Evolutionary conservation across 2,888 invertebrate genomes (phyloP), one percentile per base, ranked within the genome.

Genomic region (Spisula subtruncata): DNA sequence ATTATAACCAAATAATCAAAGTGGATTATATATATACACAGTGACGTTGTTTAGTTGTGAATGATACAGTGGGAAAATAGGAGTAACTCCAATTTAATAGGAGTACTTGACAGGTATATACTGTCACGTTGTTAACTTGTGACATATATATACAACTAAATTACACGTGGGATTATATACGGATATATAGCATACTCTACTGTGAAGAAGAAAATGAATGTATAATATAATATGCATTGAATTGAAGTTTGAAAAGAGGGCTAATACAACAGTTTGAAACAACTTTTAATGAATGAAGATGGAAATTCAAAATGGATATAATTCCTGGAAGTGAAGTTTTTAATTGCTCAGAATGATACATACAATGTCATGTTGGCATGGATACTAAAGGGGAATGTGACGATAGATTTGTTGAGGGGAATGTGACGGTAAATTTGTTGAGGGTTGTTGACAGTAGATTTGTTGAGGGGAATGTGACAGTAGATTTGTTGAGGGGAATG

Each of bases 291-390:
- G n/a, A n/a, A 60, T 20, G 1, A 60, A 25, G n/a, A 25, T 25
- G 4, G 25, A 66, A 8, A 66, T 10, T 66, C 25, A n/a, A 25
- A 25, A n/a, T 25, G 25, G n/a, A 66, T 51, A 16, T 6, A 25
- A 25, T 4, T 66, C n/a, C 60, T 60, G 60, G 10, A 66, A 66
- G n/a, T 66, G 8, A 25, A 25, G 25, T 25, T 66, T 5, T 5
- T 66, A 66, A n/a, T 66, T 66, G 60, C 60, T 66, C 60, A 66
- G 60, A 66, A 66, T 12, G 25, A 66, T 25, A 66, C 60, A 66
- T 66, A 66, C 25, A 10, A 66, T 66, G 60, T 10, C 25, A n/a
- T n/a, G 60, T 66, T 8, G 51, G 51, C 51, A 51, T 66, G 60
- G 60, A 25, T 66, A 25, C n/a, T 66, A 25, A 60, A 14, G 20